Percentiles rank a stretch among this genome's conserved stretches.
These are phyloP conservation scores for Globicephala melas DNA, from an alignment of 2,113 vertebrate species.

Conservation along the genomic window DNA sequence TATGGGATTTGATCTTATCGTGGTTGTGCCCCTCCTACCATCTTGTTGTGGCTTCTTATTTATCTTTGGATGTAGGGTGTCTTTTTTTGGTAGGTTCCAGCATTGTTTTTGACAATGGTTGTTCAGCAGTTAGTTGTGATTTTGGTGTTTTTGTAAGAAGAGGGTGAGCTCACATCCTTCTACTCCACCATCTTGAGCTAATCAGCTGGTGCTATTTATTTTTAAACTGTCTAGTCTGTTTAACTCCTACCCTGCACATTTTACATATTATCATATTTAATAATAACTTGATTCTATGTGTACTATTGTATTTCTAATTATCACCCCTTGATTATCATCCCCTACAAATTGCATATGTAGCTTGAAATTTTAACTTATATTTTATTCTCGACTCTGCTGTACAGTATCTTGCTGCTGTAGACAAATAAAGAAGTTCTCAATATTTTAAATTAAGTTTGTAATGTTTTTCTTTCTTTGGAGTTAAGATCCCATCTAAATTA, in stretches of 20 bases:
- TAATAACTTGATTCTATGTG: background rate
- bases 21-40: too few species aligned
- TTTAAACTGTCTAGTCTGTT: background rate
- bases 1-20: too few species aligned
- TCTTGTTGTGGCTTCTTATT: too few species aligned
- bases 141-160: too few species aligned
- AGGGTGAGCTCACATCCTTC: too few species aligned
- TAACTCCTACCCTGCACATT: background rate
- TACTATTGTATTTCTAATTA: constrained; percentile 8
- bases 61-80: too few species aligned
- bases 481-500: background rate
- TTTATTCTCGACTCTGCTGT: background rate
- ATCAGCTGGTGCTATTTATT: background rate
- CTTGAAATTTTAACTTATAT: background rate
- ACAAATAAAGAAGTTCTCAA: background rate
- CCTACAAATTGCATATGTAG: background rate
- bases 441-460: background rate
- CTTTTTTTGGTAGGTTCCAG: too few species aligned
- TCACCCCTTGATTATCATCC: background rate
- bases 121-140: too few species aligned
- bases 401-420: background rate
- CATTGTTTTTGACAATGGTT: too few species aligned
- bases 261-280: background rate
- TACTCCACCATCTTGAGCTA: too few species aligned
- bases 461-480: background rate